These are phyloP conservation scores for Maconellicoccus hirsutus DNA, from an alignment of 1,140 invertebrate genomes.

Conservation along the genomic window DNA sequence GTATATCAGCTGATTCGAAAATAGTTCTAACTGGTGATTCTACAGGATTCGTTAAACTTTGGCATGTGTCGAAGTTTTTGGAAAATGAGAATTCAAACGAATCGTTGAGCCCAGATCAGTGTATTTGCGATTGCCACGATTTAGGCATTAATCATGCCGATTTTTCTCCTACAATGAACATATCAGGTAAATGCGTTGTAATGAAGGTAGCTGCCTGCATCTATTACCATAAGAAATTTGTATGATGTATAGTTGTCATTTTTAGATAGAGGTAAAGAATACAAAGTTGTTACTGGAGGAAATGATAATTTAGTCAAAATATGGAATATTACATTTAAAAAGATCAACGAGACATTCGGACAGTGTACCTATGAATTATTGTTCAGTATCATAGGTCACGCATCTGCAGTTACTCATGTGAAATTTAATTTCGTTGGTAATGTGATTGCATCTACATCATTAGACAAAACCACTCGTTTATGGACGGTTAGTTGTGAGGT, in stretches of 20 bases:
- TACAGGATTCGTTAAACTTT: constrained; percentile 28
- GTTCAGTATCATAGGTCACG: constrained; percentile 34
- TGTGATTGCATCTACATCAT: constrained; percentile 48
- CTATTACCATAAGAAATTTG: not conserved
- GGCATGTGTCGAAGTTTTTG: constrained; percentile 23
- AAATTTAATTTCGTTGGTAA: constrained; percentile 46
- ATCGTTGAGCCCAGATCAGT: not conserved
- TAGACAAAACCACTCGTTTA: constrained; percentile 56
- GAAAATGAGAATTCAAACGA: constrained; percentile 24
- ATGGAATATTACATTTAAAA: constrained; percentile 45
- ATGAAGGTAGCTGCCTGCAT: not conserved
- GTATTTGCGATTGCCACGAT: constrained; percentile 55
- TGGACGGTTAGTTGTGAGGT: constrained; percentile 52
- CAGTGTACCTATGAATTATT: constrained; percentile 14
- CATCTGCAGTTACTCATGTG: constrained; percentile 46
- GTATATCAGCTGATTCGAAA: constrained; percentile 28
- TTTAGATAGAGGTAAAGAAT: constrained; percentile 33
- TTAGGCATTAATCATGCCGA: constrained; percentile 56
- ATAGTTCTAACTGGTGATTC: constrained; percentile 28
- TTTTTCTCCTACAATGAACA: constrained; percentile 38
- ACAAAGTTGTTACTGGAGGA: constrained; percentile 52
- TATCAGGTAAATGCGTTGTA: constrained; percentile 31
- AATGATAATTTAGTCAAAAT: constrained; percentile 61
- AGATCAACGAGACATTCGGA: not conserved
- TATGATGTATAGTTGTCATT: not conserved